Evolutionary conservation across 2,888 invertebrate genomes (phyloP).

Genomic region (Malachius bipustulatus): DNA sequence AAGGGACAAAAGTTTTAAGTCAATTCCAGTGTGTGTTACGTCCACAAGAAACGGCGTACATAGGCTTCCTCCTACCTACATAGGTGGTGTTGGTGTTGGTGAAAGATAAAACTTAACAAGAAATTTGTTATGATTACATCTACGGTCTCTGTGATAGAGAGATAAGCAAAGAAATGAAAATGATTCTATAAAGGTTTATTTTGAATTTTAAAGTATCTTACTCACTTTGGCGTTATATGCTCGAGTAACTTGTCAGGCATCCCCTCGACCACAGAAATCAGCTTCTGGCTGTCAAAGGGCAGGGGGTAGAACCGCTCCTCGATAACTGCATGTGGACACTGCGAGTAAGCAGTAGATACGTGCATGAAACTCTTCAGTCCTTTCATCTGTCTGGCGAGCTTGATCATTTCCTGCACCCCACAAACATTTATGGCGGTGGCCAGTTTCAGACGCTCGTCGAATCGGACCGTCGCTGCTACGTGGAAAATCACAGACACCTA

Average conservation of each 20-base stretch:
- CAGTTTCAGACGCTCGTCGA: conserved; percentile 10
- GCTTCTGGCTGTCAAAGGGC: conserved; percentile 40
- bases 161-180: no score
- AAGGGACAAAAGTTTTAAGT: no score
- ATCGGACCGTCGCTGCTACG: conserved; percentile 13
- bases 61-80: no score
- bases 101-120: no score
- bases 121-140: no score
- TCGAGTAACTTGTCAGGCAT: conserved; percentile 42
- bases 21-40: no score
- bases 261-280: conserved; percentile 41
- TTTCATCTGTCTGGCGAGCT: conserved; percentile 53
- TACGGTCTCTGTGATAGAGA: no score
- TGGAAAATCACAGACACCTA: conserved; percentile 10
- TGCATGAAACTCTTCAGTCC: conserved; percentile 47
- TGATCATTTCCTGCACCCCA: conserved; percentile 8
- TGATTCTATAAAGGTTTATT: no score
- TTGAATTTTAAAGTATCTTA: conserved; percentile 11
- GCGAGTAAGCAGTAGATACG: conserved; percentile 48
- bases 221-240: conserved; percentile 46
- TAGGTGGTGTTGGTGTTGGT: no score
- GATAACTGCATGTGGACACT: conserved; percentile 36
- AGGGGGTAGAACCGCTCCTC: conserved; percentile 45
- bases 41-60: no score
- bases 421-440: conserved; percentile 13